phyloP scores from a whole-genome alignment of 2,797 vertebrate species.

The Hozukius guyotensis region DNA sequence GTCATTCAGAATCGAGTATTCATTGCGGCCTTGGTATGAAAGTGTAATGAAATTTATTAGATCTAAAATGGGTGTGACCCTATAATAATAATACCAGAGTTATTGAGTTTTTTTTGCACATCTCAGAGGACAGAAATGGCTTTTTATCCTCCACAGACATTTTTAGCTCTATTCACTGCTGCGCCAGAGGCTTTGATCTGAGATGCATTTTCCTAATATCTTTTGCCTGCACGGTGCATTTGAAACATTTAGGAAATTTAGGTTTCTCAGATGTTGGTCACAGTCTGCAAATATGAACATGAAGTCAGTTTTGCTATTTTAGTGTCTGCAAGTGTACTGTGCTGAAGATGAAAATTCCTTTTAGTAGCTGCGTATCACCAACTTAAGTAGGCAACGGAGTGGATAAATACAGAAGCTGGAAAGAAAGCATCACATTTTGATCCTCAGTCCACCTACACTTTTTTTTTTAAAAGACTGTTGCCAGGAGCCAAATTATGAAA shows the following conservation, averaged over 20 bases:
- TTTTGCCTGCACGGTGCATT: constrained; percentile 16
- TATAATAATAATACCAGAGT: constrained; percentile 43
- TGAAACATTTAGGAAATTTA: constrained; percentile 10
- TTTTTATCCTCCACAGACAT: constrained; percentile 26
- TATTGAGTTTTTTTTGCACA: constrained; percentile 35
- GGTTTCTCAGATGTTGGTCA: not conserved
- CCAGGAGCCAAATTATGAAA: constrained; percentile 18
- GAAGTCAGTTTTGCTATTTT: not conserved
- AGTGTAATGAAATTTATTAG: constrained; percentile 60
- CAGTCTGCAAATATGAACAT: not conserved
- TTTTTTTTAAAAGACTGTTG: not conserved
- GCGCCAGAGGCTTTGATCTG: constrained; percentile 37
- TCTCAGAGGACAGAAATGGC: constrained; percentile 31
- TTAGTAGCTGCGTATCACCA: not conserved
- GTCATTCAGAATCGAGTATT: constrained; percentile 46
- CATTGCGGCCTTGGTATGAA: constrained; percentile 29
- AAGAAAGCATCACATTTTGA: not conserved
- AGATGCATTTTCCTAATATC: constrained; percentile 41
- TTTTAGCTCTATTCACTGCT: constrained; percentile 20
- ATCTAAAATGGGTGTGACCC: constrained; percentile 56
- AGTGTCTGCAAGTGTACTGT: not conserved
- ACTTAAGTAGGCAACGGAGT: not conserved
- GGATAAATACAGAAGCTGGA: not conserved
- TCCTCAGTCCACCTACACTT: constrained; percentile 21
- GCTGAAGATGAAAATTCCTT: not conserved